Conservation (phyloP, 2,888 invertebrate genomes). For the Lepeophtheirus nordmannii region DNA sequence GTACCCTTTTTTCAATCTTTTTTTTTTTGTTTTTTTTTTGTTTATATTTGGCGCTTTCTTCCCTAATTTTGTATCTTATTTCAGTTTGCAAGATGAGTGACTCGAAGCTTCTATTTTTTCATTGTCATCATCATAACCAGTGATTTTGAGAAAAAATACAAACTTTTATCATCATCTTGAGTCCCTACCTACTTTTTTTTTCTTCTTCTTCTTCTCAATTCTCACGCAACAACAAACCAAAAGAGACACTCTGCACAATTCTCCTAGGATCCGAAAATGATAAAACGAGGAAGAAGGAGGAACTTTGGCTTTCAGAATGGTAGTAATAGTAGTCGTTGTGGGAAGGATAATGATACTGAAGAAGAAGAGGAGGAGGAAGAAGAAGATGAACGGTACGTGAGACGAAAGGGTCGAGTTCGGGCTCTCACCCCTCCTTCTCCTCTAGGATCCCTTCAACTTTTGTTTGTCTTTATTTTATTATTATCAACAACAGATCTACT, state of each 20-base stretch:
- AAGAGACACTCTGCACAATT: too few relatives aligned
- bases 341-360: too few relatives aligned
- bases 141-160: neutral
- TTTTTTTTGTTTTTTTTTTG: neutral
- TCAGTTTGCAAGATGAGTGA: constrained; percentile 7
- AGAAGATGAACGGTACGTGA: neutral
- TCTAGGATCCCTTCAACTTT: neutral
- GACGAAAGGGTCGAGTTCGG: neutral
- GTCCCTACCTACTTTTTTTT: too few relatives aligned
- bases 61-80: neutral
- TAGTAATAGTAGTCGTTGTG: too few relatives aligned
- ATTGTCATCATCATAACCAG: too few relatives aligned
- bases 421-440: neutral
- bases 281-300: too few relatives aligned
- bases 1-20: neutral
- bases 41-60: constrained; percentile 5
- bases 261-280: too few relatives aligned
- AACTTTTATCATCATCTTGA: neutral
- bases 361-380: too few relatives aligned
- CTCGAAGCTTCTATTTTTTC: neutral
- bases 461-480: neutral
- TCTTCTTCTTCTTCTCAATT: too few relatives aligned
- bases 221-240: too few relatives aligned
- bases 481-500: neutral
- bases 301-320: too few relatives aligned